Evolutionary conservation across 2,797 vertebrate genomes (phyloP), one percentile per base, ranked within the genome.

Genomic region (Aplochiton taeniatus): DNA sequence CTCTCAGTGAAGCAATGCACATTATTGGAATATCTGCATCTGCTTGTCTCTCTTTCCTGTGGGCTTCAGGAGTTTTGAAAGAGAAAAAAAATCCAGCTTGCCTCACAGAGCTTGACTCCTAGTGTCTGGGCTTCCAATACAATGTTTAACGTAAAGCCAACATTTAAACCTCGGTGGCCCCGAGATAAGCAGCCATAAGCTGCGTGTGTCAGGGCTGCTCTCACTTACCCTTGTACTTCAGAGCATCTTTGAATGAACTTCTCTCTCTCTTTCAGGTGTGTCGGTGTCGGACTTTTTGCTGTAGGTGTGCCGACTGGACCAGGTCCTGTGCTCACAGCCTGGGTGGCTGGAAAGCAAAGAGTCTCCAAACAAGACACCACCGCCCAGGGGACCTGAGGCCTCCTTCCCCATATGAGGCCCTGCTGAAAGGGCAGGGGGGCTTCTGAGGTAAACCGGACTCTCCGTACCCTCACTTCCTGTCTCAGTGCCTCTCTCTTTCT

Each of bases 371-470:
- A 88, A n/a, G 85, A 88, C 86, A 85, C 86, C 85, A 84, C 84
- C 82, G 85, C 89, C 87, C 89, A 86, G 88, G 85, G 85, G 87
- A 88, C 85, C 78, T 18, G 72, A 86, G 85, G 84, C 85, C 87
- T 86, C 88, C 82, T 88, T 85, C 85, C 88, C 89, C 89, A 88
- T 85, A 91, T 91, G 89, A 90, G 88, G 90, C 89, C 90, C 88
- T 87, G 88, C 88, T 90, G 84, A 90, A 89, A 88, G 90, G 90
- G 89, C 90, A 90, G 88, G 89, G 89, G 90, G 89, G 88, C 90
- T 89, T 90, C 86, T 88, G 86, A 91, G 90, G 90, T 91, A 90
- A 89, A 68, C 74, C 65, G 65, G 58, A 67, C 55, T 69, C 14
- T 59, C 31, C 62, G 5, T 10, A 11, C 9, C 8, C 50, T 4